These are phyloP conservation scores for Notolepis coatsorum DNA, from an alignment of 2,797 vertebrate species.

Conservation along the genomic window DNA sequence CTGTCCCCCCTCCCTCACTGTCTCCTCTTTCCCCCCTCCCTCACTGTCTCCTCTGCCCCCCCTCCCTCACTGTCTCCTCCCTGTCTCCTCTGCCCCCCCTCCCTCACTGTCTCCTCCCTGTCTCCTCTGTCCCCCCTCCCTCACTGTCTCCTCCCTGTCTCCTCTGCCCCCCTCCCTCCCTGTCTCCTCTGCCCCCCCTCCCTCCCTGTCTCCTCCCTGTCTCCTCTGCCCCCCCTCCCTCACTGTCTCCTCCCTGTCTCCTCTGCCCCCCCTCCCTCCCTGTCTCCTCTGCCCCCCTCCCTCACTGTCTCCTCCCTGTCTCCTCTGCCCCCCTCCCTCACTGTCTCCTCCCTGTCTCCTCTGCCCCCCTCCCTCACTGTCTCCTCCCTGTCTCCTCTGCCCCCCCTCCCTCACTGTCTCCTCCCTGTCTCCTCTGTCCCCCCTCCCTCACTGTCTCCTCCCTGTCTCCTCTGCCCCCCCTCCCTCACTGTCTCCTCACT, in stretches of 20 bases:
- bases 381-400: too few species aligned
- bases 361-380: too few species aligned
- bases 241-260: background rate
- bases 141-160: background rate
- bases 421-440: too few species aligned
- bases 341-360: too few species aligned
- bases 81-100: too few species aligned
- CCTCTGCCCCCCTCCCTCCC: background rate
- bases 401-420: too few species aligned
- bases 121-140: background rate
- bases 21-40: background rate
- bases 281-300: background rate
- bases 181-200: background rate
- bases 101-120: background rate
- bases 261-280: too few species aligned
- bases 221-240: background rate
- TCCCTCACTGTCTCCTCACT: too few species aligned
- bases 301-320: too few species aligned
- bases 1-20: background rate
- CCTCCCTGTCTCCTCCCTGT: background rate
- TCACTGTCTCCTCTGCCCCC: background rate
- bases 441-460: too few species aligned
- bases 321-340: too few species aligned
- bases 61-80: background rate
- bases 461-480: too few species aligned